Base-by-base conservation (phyloP, 1,140 invertebrate species). In the Nasonia longicornis region DNA sequence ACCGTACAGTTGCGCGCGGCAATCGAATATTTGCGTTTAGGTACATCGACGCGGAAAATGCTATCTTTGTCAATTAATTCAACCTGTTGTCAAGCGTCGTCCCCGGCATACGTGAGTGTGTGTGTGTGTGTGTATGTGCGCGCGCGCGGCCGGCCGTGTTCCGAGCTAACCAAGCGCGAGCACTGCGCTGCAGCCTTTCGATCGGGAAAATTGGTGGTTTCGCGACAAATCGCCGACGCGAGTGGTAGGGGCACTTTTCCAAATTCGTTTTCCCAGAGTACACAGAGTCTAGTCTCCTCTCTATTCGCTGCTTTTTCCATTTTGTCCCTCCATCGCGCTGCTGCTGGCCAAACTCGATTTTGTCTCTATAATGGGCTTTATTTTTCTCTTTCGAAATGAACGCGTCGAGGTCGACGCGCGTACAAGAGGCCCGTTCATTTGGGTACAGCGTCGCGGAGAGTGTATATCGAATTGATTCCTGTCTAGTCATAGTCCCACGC, bases 31-130 rank as follows among this genome's bases (percentile, higher is more conserved):
- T 89, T 89, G 88, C 86, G 85, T 89, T 89, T 85, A 86, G 86
- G 84, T 86, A 88, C 86, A 87, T 86, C 85, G 85, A 88, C 85
- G 86, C 86, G 88, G 86, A 89, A 90, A 90, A 89, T 88, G 85
- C 88, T 89, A 89, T 90, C 88, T 89, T 90, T 89, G 87, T 89
- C 87, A 89, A 90, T 91, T 89, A 90, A 89, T 90, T 90, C 87
- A 88, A 89, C 88, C 86, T 88, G 88, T 89, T 90, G 89, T 89
- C 87, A 84, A 84, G 48, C 75, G 42, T 20, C 48, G 22, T 6
- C 7, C 26, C n/a, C n/a, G 3, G 22, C n/a, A 8, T 20, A 20
- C 11, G 7, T 4, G n/a, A 3, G 64, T 67, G 26, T 22, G 2
- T 67, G 20, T 29, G 66, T 12, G 0, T 2, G 64, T 4, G 3